These are phyloP conservation scores for Gryllus bimaculatus DNA, from an alignment of 1,140 invertebrate genomes.

Conservation along the genomic window DNA sequence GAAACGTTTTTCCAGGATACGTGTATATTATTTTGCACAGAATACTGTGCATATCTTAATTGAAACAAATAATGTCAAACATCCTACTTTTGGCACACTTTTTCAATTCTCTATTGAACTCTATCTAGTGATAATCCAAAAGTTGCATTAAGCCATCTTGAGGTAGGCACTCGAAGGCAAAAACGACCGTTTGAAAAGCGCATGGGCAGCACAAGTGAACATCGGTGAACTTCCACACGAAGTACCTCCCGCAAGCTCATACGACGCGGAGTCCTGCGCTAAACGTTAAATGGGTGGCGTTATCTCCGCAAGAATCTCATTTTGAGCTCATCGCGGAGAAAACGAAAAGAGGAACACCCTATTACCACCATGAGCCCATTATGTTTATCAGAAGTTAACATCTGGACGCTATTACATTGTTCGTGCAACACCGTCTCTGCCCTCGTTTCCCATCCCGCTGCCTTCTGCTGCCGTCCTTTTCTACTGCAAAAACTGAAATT, in stretches of 20 bases:
- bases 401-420: neutral
- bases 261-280: neutral
- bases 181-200: too few relatives aligned
- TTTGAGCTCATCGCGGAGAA: neutral
- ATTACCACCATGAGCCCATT: conserved; percentile 3
- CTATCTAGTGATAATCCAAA: too few relatives aligned
- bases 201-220: too few relatives aligned
- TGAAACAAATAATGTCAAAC: too few relatives aligned
- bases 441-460: too few relatives aligned
- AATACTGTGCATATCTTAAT: too few relatives aligned
- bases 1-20: too few relatives aligned
- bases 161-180: too few relatives aligned
- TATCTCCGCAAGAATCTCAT: neutral
- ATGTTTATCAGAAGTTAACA: conserved; percentile 1
- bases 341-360: neutral
- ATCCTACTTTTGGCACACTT: too few relatives aligned
- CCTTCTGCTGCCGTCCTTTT: neutral
- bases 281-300: neutral
- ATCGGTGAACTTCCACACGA: neutral
- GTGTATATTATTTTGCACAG: too few relatives aligned
- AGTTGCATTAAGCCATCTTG: too few relatives aligned
- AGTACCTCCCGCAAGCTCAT: neutral
- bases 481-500: neutral
- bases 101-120: too few relatives aligned
- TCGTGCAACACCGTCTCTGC: neutral